phyloP scores from a whole-genome alignment of 2,888 invertebrate genomes.

The Metellina segmentata region DNA sequence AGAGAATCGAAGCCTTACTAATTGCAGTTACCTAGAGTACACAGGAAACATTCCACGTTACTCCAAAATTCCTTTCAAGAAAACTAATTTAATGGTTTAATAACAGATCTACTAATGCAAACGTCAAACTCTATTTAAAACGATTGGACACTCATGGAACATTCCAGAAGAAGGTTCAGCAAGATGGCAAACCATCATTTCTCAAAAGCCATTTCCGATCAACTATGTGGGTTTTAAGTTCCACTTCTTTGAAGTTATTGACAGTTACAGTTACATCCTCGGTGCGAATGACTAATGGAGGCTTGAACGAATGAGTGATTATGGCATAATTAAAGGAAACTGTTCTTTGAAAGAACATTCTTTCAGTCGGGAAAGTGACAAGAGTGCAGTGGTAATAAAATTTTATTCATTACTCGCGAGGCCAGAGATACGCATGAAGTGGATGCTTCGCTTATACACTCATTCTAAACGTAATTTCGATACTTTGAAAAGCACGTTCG shows the following conservation, averaged over 20 bases:
- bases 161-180: neutral
- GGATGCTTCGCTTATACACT: neutral
- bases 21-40: too few species aligned
- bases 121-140: neutral
- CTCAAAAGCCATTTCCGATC: neutral
- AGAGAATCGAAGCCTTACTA: too few species aligned
- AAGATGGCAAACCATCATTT: neutral
- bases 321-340: constrained; percentile 9
- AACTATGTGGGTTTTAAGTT: neutral
- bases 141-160: neutral
- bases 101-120: too few species aligned
- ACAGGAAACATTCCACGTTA: too few species aligned
- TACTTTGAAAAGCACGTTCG: neutral
- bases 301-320: neutral
- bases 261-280: neutral
- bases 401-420: neutral
- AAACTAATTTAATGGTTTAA: too few species aligned
- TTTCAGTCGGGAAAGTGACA: neutral
- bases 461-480: constrained; percentile 11
- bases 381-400: neutral
- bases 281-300: neutral
- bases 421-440: neutral
- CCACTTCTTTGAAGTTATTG: neutral
- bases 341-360: neutral
- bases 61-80: too few species aligned